Evolutionary conservation across 2,113 vertebrate species (phyloP).

Genomic region (Crypturellus undulatus): DNA sequence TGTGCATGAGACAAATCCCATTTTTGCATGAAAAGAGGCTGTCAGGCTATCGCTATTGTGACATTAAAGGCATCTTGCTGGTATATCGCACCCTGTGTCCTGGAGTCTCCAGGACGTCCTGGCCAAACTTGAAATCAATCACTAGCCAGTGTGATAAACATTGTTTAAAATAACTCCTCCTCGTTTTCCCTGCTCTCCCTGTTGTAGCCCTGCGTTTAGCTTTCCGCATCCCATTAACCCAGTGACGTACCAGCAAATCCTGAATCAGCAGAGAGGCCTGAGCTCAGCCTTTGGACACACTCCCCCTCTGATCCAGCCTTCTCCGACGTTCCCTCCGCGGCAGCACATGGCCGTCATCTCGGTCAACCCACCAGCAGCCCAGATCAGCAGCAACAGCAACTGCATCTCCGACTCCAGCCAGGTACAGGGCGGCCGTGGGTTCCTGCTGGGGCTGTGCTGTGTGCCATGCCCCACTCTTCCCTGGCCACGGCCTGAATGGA

Average conservation of each 20-base stretch:
- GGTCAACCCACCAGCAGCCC: constrained; percentile 73
- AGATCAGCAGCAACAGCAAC: constrained; percentile 78
- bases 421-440: constrained; percentile 75
- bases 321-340: constrained; percentile 84
- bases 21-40: not conserved
- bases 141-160: not conserved
- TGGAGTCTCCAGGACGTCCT: not conserved
- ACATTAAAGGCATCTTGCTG: not conserved
- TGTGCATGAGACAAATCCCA: fast-evolving
- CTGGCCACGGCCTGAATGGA: fast-evolving
- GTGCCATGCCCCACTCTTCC: not conserved
- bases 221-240: constrained; percentile 96
- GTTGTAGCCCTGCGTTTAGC: constrained; percentile 90
- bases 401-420: constrained; percentile 83
- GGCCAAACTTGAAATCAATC: not conserved
- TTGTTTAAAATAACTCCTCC: not conserved
- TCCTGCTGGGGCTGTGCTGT: not conserved
- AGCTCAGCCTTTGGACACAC: constrained; percentile 92
- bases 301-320: constrained; percentile 89
- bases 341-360: constrained; percentile 86
- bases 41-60: not conserved
- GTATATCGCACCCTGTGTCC: not conserved
- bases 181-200: not conserved
- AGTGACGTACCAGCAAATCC: constrained; percentile 94
- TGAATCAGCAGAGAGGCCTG: constrained; percentile 91